Base-by-base conservation (phyloP, 2,797 vertebrate genomes). In the Sebastes diploproa region DNA sequence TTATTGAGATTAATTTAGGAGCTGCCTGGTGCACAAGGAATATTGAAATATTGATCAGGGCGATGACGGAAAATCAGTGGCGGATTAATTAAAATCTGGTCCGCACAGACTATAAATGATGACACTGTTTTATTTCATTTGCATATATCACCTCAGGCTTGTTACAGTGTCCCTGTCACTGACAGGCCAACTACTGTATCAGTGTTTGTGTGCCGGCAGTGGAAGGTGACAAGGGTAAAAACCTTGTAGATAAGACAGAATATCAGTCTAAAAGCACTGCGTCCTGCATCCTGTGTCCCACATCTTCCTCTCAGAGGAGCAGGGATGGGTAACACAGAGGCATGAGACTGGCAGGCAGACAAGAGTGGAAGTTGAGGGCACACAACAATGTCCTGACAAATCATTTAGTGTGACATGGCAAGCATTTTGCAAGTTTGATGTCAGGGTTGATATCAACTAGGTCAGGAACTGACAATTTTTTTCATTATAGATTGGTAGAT, bases 261-360 rank as follows among this genome's bases (percentile, higher is more conserved):
- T 67, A 64, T 72, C 58, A 75, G 67, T 18, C 68, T 65, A 42
- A 82, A 73, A 82, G 86, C 69, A 72, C 69, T 29, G 59, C 80
- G 91, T 78, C 89, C 84, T 83, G 83, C 83, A 87, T 91, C 78
- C 66, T 75, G 76, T 52, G 78, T 85, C 78, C 86, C 85, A 84
- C 73, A 86, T 85, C 68, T 71, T 64, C 42, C 42, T 77, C 88
- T 84, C 78, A 59, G 63, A 72, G 77, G 78, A 84, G 77, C 72
- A 67, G 78, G 62, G 80, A 88, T 46, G 16, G 42, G 42, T 83
- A 77, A 78, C 42, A 62, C 59, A 65, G 76, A 62, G 20, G 46
- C 84, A 13, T 30, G 76, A 83, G 83, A 77, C 46, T 75, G 80
- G 71, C 64, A 83, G 78, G 50, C 59, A 52, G 50, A 32, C 30